phyloP scores from a whole-genome alignment of 92 coral and sea anemone species.

The Zoanthus solanderi region DNA sequence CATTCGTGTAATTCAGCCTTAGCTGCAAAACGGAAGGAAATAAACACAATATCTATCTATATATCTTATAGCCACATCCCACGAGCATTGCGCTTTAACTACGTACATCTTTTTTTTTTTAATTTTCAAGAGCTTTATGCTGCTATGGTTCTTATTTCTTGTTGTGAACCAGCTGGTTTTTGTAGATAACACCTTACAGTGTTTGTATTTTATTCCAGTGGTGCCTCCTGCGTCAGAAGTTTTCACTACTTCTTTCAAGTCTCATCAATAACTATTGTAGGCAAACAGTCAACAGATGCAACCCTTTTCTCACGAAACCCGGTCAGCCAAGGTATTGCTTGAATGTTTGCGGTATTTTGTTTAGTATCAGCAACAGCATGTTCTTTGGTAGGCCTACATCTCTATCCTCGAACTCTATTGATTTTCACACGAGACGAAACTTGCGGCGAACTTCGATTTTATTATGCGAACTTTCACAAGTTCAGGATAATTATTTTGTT shows the following conservation, averaged over 20 bases:
- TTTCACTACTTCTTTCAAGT: background rate
- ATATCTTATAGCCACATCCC: no score
- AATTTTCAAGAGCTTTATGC: background rate
- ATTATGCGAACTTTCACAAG: no score
- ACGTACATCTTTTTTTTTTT: no score
- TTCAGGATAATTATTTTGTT: no score
- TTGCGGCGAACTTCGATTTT: no score
- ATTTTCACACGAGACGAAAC: no score
- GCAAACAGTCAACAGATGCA: slow-evolving; percentile 14
- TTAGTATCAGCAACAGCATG: background rate
- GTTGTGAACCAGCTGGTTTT: background rate
- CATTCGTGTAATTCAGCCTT: no score
- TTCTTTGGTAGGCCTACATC: no score
- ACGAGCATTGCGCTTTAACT: no score
- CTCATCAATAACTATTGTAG: slow-evolving; percentile 19
- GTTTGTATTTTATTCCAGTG: background rate
- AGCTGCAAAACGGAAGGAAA: no score
- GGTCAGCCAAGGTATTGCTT: slow-evolving; percentile 27
- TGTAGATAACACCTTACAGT: background rate
- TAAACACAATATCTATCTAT: no score
- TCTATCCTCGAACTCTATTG: no score
- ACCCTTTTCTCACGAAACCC: slow-evolving; percentile 6
- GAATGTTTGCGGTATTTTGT: background rate
- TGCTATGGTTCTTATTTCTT: background rate
- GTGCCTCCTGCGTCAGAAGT: slow-evolving; percentile 31